These are phyloP conservation scores for Microcebus lehilahytsara DNA, from an alignment of 2,113 vertebrate species.

Conservation along the genomic window DNA sequence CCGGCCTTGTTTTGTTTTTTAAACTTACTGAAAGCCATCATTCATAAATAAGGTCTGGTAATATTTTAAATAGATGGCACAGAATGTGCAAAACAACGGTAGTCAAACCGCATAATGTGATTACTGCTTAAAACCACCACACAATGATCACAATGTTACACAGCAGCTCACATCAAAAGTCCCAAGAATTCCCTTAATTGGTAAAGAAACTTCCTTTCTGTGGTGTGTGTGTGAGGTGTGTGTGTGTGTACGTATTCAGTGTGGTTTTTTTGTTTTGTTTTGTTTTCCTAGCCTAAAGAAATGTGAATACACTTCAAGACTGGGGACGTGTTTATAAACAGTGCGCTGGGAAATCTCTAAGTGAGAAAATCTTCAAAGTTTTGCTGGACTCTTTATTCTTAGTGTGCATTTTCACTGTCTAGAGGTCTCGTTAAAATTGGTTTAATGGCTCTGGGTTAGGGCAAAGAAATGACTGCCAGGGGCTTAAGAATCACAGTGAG, in stretches of 20 bases:
- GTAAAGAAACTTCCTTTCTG: not conserved
- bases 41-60: not conserved
- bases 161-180: not conserved
- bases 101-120: not conserved
- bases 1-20: not conserved
- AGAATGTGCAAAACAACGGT: not conserved
- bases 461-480: not conserved
- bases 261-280: not conserved
- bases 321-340: not conserved
- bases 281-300: not conserved
- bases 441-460: constrained; percentile 8
- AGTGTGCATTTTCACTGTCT: not conserved
- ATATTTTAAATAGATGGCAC: not conserved
- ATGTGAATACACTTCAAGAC: constrained; percentile 14
- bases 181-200: not conserved
- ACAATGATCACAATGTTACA: not conserved
- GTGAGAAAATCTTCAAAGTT: constrained; percentile 41
- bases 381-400: constrained; percentile 2
- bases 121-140: not conserved
- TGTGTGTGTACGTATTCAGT: no score
- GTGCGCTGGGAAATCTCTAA: not conserved
- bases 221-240: not conserved
- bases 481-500: not conserved
- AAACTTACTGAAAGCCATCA: not conserved
- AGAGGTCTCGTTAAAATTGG: constrained; percentile 14